Evolutionary conservation across 2,888 invertebrate genomes (phyloP), one percentile per base, ranked within the genome.

Genomic region (Ophonus ardosiacus): DNA sequence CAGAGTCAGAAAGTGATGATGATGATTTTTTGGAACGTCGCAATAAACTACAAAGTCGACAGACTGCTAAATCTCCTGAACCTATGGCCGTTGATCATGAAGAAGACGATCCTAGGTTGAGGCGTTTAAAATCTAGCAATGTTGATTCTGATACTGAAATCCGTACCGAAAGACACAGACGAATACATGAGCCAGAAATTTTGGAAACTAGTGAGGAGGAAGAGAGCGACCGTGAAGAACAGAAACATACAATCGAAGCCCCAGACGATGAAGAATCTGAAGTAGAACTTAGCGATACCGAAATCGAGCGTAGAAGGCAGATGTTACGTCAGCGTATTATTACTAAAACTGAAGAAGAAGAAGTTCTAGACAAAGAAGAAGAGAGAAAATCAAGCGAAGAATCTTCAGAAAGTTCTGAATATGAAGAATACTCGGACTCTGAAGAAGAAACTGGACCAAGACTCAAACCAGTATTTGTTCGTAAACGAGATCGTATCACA

Each of bases 381-480:
- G 95, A 95, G 87, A 93, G 94, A 63, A 94, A 95, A 88, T 94
- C 93, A 0, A 94, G 93, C 84, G 94, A 94, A 31, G 94, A 94
- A 71, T 94, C 94, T 31, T 94, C 94, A 84, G 96, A 96, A 78
- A 95, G 95, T 76, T 96, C 97, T 0, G 95, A 96, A 87, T 97
- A 97, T 89, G 97, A 97, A 88, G 96, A 96, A 89, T 96, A 97
- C 88, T 95, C 96, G 40, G 97, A 97, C 91, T 97, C 97, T 85
- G 97, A 97, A 90, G 97, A 97, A 90, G 98, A 98, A 89, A 96
- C 96, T 85, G 97, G 97, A 6, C 98, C 98, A 0, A 92, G 98
- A 84, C 93, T 99, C 7, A 99, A 98, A 89, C 99, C 98, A 0
- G 96, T 99, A 0, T 99, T 98, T 92, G 98, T 99, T 0, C 93